phyloP scores from a whole-genome alignment of 1,140 invertebrate genomes.

The Danaus plexippus region DNA sequence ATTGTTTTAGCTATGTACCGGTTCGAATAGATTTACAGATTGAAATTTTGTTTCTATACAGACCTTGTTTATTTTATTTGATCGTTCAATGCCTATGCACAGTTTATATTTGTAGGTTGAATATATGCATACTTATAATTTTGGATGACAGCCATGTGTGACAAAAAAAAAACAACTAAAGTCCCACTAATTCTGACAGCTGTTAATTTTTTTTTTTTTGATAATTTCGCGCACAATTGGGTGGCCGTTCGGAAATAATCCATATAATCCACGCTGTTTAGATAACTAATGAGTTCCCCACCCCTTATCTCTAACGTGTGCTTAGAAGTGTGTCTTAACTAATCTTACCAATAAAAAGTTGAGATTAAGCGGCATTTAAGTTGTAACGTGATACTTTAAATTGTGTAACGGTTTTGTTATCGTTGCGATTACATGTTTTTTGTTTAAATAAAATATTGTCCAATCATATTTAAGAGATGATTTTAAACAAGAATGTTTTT shows the following conservation, averaged over 20 bases:
- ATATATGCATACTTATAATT: background rate
- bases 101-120: background rate
- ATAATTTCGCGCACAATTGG: constrained; percentile 22
- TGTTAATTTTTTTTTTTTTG: constrained; percentile 16
- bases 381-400: constrained; percentile 24
- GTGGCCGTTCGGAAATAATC: constrained; percentile 34
- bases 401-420: constrained; percentile 17
- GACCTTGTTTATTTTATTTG: constrained; percentile 44
- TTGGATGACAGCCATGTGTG: constrained; percentile 3
- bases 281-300: constrained; percentile 36
- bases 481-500: background rate
- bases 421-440: constrained; percentile 19
- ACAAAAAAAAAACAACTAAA: constrained; percentile 21
- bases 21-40: constrained; percentile 28
- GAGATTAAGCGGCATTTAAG: constrained; percentile 23
- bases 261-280: constrained; percentile 38
- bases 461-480: background rate
- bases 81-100: constrained; percentile 13
- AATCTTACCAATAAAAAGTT: constrained; percentile 24
- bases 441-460: constrained; percentile 5
- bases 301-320: constrained; percentile 1
- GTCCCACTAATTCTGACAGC: constrained; percentile 33
- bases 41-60: constrained; percentile 46
- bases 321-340: constrained; percentile 25
- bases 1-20: constrained; percentile 39